Evolutionary conservation across 2,113 vertebrate genomes (phyloP), one percentile per base, ranked within the genome.

Genomic region (Cephalopholis sonnerati): DNA sequence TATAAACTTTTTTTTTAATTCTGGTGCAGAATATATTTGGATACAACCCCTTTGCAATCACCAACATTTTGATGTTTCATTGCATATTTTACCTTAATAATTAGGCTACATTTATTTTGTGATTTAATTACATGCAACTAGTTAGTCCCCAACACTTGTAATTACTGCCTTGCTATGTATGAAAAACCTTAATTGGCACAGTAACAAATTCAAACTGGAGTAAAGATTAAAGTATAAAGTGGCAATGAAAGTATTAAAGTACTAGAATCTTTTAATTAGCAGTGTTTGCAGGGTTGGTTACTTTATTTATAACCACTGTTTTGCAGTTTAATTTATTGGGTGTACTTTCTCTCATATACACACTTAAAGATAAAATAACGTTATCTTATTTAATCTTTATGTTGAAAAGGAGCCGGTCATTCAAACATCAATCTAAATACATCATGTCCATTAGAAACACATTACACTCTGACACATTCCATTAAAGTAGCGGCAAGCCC

Each of bases 381-480:
- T 4, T 18, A 0, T 32, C 9, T 20, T 22, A 25, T 20, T 36
- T 36, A 5, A 24, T 50, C 1, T 24, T 15, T 8, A 36, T 22
- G 3, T 2, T 55, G 4, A 8, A 29, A 24, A 50, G 7, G 7
- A 27, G 17, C 7, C 1, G 0, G 15, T 46, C 2, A n/a, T 46
- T 39, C 15, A 10, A 63, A 22, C 13, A 18, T 48, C 20, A 61
- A 24, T 3, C 1, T 70, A 61, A 66, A 39, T 15, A 2, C 46
- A 12, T 41, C 11, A 7, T 11, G 12, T 36, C 8, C 1, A 3
- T 59, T 22, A 3, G 3, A 32, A 70, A 27, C 53, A 20, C 51
- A 7, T 15, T 25, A 24, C 3, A 54, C 12, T 11, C 3, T 7
- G 51, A 32, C 65, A 83, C 72, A 90, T 93, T 93, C 93, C 91